Conservation (phyloP, 2,113 vertebrate species). For the Enhydra lutris region DNA sequence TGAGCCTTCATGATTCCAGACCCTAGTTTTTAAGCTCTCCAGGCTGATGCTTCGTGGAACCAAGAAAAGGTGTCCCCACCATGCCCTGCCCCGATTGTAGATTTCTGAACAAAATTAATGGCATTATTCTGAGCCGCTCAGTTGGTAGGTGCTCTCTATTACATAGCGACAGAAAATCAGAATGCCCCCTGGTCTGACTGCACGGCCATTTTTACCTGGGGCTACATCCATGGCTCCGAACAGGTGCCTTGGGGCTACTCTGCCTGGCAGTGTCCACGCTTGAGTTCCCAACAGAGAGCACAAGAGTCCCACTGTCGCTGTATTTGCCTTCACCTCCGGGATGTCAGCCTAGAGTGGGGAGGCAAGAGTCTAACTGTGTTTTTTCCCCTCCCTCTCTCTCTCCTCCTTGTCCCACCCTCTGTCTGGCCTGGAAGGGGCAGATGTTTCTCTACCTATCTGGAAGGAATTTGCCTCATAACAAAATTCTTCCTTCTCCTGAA, state of each 20-base stretch:
- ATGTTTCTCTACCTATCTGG: background rate
- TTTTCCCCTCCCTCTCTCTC: background rate
- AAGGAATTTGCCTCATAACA: background rate
- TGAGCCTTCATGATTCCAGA: background rate
- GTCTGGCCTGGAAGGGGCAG: background rate
- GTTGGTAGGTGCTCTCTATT: background rate
- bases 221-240: background rate
- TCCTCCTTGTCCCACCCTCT: background rate
- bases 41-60: background rate
- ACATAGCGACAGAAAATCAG: background rate
- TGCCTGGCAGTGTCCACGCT: background rate
- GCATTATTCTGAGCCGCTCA: background rate
- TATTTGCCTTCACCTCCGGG: background rate
- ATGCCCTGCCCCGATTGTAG: background rate
- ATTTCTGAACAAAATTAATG: conserved; percentile 26
- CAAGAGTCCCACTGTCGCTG: background rate
- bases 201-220: background rate
- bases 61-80: conserved; percentile 16
- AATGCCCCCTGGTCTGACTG: background rate
- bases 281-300: background rate
- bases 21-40: background rate
- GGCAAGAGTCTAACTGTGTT: background rate
- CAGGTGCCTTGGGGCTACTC: background rate
- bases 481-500: conserved; percentile 29
- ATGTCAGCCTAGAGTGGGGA: background rate